These are phyloP conservation scores for Asobara japonica DNA, from an alignment of 1,140 invertebrate genomes.

Conservation along the genomic window DNA sequence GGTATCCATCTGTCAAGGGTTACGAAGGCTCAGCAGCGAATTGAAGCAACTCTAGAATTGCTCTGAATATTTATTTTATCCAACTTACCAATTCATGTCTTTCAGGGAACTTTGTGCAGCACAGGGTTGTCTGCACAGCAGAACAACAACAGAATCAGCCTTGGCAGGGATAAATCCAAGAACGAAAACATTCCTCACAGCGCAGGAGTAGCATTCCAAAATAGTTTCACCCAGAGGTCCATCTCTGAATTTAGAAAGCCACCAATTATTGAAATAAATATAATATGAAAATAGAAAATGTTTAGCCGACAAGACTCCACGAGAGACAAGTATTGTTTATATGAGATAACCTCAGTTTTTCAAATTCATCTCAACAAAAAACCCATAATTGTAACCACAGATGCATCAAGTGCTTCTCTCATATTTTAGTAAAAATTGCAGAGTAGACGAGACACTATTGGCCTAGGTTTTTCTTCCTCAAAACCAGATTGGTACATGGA, in stretches of 20 bases:
- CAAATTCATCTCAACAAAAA: too few species aligned
- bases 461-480: too few species aligned
- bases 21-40: too few species aligned
- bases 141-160: constrained; percentile 98
- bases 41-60: too few species aligned
- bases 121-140: constrained; percentile 97
- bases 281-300: neutral
- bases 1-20: too few species aligned
- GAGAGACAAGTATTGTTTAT: too few species aligned
- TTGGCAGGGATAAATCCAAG: constrained; percentile 99
- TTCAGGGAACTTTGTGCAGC: constrained; percentile 95
- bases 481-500: too few species aligned
- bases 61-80: neutral
- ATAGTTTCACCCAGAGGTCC: constrained; percentile 97
- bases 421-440: too few species aligned
- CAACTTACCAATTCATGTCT: constrained; percentile 93
- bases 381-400: too few species aligned
- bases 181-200: constrained; percentile 96
- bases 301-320: neutral
- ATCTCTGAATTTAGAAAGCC: constrained; percentile 72
- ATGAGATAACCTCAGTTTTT: too few species aligned
- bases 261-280: neutral
- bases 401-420: too few species aligned
- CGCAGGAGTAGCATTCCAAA: constrained; percentile 98
- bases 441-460: too few species aligned